Evolutionary conservation across 1,140 invertebrate species (phyloP), one percentile per base, ranked within the genome.

Genomic region (Lepeophtheirus salmonis): DNA sequence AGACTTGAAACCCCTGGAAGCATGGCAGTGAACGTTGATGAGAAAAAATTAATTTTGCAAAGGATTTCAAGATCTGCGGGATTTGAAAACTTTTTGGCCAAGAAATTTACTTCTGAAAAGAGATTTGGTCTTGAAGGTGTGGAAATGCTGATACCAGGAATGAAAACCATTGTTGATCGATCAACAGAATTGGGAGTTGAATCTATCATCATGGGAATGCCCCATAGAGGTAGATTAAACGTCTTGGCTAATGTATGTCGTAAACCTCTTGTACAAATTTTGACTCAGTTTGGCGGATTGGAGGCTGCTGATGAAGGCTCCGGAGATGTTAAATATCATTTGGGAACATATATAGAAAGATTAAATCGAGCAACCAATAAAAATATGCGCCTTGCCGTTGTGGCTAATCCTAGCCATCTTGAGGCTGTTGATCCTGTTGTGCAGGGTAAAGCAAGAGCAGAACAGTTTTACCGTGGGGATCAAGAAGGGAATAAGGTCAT

Each of bases 121-220:
- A 80, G 96, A 67, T 99, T 99, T 74, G 96, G 96, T 67, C 74
- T 98, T 20, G 96, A 99, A 73, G 96, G 96, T 48, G 94, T 92
- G 73, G 96, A 99, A 78, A 96, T 97, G 66, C 75, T 99, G 53
- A 98, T 99, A 64, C 94, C 96, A 1, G 89, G 90, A 1, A 89
- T 99, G 83, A 98, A 99, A 73, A 85, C 91, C 70, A 82, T 99
- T 22, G 97, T 99, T 66, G 96, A 99, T 72, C 83, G 83, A 56
- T 96, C 90, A 14, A 97, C 90, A 12, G 83, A 88, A 64, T 74
- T 89, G 22, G 95, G 96, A 12, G 90, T 97, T 1, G 95, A 99
- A 71, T 97, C 89, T 20, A 83, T 98, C 64, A 85, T 97, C n/a
- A 95, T 99, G 83, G 94, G 94, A 67, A 98, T 99, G 94, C 92